These are phyloP conservation scores for Magallana ariakensis DNA, from an alignment of 1,140 invertebrate species.

Conservation along the genomic window DNA sequence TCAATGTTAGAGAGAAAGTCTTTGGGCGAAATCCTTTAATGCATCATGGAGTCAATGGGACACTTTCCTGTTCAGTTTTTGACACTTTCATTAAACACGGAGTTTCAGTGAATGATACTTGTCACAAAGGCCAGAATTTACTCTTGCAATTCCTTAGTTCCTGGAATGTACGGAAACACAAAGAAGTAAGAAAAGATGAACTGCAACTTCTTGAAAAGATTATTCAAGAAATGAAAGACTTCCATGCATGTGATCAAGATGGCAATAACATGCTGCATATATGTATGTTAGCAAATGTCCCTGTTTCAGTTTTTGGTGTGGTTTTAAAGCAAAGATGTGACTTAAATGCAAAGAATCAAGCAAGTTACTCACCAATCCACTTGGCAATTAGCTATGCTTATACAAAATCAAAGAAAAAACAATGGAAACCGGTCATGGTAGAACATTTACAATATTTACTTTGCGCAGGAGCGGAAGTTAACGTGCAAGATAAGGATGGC, in stretches of 20 bases:
- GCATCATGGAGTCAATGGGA: constrained; percentile 7
- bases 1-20: background rate
- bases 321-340: background rate
- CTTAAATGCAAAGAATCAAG: background rate
- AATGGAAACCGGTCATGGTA: constrained; percentile 12
- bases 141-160: constrained; percentile 12
- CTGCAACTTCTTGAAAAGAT: background rate
- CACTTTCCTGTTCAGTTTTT: background rate
- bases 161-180: constrained; percentile 20
- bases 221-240: background rate
- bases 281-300: constrained; percentile 19
- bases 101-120: background rate
- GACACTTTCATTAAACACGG: constrained; percentile 2
- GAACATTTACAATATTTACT: background rate
- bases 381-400: background rate
- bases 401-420: constrained; percentile 28
- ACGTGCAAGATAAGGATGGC: constrained; percentile 8
- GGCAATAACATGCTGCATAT: constrained; percentile 7
- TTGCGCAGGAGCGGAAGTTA: background rate
- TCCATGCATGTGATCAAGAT: background rate
- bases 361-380: background rate
- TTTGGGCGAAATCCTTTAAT: constrained; percentile 1
- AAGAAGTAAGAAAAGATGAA: constrained; percentile 10
- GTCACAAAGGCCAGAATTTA: background rate
- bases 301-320: background rate